Conservation (phyloP, 2,113 vertebrate genomes). For the Empidonax alnorum region DNA sequence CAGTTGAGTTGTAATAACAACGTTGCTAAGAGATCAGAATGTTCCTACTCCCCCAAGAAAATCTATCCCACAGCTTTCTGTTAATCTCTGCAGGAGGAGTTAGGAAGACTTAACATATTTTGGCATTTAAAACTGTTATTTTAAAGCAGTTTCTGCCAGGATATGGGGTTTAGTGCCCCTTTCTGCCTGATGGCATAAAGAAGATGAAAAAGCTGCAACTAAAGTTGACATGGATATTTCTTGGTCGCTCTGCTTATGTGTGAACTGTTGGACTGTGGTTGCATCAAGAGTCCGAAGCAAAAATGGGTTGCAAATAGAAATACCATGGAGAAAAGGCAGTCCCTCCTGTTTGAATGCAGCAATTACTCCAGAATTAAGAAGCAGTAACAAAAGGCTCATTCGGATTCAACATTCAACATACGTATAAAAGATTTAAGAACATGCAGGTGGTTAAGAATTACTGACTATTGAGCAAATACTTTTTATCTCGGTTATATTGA, state of each 20-base stretch:
- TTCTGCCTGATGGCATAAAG: accelerated
- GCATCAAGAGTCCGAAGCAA: neutral
- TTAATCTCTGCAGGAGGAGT: neutral
- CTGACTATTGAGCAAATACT: neutral
- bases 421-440: neutral
- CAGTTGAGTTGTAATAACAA: neutral
- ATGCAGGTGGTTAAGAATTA: neutral
- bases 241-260: neutral
- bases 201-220: neutral
- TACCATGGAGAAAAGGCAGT: neutral
- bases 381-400: neutral
- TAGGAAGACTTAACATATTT: neutral
- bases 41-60: neutral
- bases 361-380: neutral
- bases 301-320: neutral
- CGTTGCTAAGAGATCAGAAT: neutral
- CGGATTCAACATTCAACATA: neutral
- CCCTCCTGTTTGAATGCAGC: neutral
- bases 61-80: neutral
- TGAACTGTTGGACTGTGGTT: neutral
- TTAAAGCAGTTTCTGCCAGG: neutral
- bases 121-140: neutral
- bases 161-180: neutral
- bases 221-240: neutral
- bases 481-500: neutral